A percentile compares a stretch with the other conserved stretches of the same genome.
These are phyloP conservation scores for Coecobrya sp. DNA, from an alignment of 2,888 invertebrate genomes.

Conservation along the genomic window DNA sequence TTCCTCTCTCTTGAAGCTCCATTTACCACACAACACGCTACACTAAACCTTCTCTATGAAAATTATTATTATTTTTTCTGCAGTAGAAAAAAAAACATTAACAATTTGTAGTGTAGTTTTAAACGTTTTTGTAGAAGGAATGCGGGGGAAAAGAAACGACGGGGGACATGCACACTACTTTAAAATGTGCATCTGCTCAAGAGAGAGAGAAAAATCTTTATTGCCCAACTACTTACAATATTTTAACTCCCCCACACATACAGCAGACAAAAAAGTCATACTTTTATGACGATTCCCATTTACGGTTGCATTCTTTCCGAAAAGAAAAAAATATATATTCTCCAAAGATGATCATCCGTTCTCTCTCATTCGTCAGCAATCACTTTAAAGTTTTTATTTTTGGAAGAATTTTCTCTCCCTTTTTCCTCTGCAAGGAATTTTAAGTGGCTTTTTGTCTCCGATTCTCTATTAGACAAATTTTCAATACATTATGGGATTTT, in stretches of 20 bases:
- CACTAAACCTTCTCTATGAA: too few species aligned
- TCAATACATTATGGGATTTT: conserved; percentile 1
- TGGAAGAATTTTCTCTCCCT: not conserved
- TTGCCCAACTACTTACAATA: not conserved
- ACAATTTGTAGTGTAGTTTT: conserved; percentile 9
- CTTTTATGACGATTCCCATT: conserved; percentile 18
- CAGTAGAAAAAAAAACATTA: not conserved
- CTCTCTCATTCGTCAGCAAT: conserved; percentile 22
- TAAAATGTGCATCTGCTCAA: conserved; percentile 52
- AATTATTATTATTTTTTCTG: too few species aligned
- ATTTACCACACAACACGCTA: not conserved
- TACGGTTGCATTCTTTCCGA: conserved; percentile 10
- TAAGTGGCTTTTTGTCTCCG: conserved; percentile 39
- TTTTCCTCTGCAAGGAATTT: conserved; percentile 18
- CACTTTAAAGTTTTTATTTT: not conserved
- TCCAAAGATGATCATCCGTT: not conserved
- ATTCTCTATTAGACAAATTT: conserved; percentile 15
- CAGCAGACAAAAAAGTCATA: conserved; percentile 2
- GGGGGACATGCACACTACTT: conserved; percentile 25
- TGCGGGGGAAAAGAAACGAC: not conserved
- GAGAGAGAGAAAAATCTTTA: too few species aligned
- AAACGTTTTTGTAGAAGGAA: not conserved
- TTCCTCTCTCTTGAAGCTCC: not conserved
- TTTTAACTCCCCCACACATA: conserved; percentile 36
- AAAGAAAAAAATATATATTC: too few species aligned